Evolutionary conservation across 2,888 invertebrate genomes (phyloP).

Genomic region (Melanostoma mellinum): DNA sequence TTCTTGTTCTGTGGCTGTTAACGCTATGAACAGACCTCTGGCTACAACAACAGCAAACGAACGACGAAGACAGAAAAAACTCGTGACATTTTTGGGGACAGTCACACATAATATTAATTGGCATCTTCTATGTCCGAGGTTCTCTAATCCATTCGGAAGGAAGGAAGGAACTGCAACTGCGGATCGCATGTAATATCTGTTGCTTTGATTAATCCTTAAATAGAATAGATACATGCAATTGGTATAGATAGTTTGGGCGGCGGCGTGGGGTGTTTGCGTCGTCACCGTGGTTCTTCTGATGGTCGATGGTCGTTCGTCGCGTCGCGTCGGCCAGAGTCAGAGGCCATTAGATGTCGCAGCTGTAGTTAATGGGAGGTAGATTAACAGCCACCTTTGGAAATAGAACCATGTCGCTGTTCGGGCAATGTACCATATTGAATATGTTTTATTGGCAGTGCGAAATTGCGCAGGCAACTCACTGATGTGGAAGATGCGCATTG

Average conservation of each 20-base stretch:
- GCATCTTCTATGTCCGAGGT: conserved; percentile 58
- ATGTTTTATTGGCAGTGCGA: conserved; percentile 65
- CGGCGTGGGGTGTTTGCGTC: conserved; percentile 46
- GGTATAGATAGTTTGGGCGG: conserved; percentile 31
- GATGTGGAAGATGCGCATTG: conserved; percentile 41
- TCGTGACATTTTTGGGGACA: conserved; percentile 70
- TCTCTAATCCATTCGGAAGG: conserved; percentile 49
- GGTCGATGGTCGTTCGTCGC: neutral
- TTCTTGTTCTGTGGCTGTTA: conserved; percentile 14
- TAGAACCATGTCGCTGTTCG: conserved; percentile 63
- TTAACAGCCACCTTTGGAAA: conserved; percentile 71
- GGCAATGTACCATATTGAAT: conserved; percentile 62
- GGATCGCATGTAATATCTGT: conserved; percentile 49
- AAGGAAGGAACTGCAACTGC: conserved; percentile 56
- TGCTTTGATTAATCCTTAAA: conserved; percentile 71
- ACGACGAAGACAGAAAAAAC: conserved; percentile 31
- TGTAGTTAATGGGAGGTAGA: conserved; percentile 69
- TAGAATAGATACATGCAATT: conserved; percentile 64
- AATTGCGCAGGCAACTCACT: conserved; percentile 28
- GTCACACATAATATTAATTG: conserved; percentile 71
- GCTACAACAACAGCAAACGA: neutral
- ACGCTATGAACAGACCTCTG: neutral
- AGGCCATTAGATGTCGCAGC: conserved; percentile 68
- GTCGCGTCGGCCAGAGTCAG: conserved; percentile 5
- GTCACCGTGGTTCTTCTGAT: conserved; percentile 13